A percentile compares a stretch with the other conserved stretches of the same genome.
Conservation (phyloP, 2,797 vertebrate species). For the Nyctibius grandis region DNA sequence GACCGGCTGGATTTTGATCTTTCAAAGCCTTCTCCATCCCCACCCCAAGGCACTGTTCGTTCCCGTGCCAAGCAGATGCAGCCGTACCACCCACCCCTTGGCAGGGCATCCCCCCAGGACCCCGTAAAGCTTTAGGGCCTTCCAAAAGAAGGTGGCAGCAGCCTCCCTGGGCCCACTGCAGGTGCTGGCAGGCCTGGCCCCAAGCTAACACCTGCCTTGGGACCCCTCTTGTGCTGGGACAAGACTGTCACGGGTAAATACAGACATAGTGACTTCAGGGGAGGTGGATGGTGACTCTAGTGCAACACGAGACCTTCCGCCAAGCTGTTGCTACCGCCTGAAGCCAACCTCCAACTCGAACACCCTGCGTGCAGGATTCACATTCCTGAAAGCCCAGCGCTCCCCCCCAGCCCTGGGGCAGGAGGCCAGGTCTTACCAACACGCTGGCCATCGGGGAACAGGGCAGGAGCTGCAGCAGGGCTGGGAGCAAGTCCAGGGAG, state of each 20-base stretch:
- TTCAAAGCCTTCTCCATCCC: neutral
- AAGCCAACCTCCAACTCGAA: neutral
- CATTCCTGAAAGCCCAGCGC: fast-evolving
- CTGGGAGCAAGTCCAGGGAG: slow-evolving; percentile 79
- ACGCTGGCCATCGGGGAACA: slow-evolving; percentile 80
- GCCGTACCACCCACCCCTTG: neutral
- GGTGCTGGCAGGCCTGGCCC: neutral
- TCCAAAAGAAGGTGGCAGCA: neutral
- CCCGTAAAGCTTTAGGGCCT: neutral
- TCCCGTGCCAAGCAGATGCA: fast-evolving
- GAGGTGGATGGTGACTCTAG: neutral
- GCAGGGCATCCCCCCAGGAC: neutral
- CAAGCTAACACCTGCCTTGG: neutral
- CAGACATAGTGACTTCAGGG: neutral
- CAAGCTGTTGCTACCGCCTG: neutral
- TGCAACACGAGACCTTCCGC: fast-evolving
- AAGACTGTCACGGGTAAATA: neutral
- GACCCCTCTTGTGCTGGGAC: neutral
- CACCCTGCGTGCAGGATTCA: fast-evolving
- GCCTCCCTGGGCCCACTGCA: fast-evolving
- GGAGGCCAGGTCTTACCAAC: slow-evolving; percentile 73
- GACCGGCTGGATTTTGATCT: neutral
- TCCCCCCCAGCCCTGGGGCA: too few species aligned
- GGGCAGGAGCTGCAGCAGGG: slow-evolving; percentile 83
- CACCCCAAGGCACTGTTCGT: neutral